A percentile compares a stretch with the other conserved stretches of the same genome.
These are phyloP conservation scores for Pinctada fucata DNA, from an alignment of 2,888 invertebrate genomes.

Conservation along the genomic window DNA sequence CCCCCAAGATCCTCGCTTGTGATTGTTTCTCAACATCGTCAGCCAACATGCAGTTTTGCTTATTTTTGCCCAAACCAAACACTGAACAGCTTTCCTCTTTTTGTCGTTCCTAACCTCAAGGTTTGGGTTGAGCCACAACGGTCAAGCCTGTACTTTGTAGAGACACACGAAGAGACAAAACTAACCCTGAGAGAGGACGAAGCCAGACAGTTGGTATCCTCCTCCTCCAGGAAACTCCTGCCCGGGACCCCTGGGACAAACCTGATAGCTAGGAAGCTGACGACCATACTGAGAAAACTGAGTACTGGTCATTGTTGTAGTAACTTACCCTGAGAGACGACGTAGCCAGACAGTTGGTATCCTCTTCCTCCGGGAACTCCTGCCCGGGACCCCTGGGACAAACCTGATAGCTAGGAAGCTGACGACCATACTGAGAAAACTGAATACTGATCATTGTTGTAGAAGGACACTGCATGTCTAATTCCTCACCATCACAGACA, in stretches of 20 bases:
- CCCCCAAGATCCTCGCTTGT: too few species aligned
- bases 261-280: slow-evolving; percentile 77
- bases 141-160: too few species aligned
- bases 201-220: slow-evolving; percentile 70
- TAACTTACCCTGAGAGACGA: slow-evolving; percentile 65
- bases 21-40: too few species aligned
- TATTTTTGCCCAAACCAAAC: too few species aligned
- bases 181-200: slow-evolving; percentile 67
- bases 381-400: slow-evolving; percentile 62
- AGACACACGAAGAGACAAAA: neutral
- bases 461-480: slow-evolving; percentile 91
- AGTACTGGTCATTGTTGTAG: slow-evolving; percentile 93
- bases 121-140: too few species aligned
- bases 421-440: slow-evolving; percentile 92
- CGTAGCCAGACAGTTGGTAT: slow-evolving; percentile 70
- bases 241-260: slow-evolving; percentile 67
- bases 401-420: slow-evolving; percentile 77
- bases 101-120: too few species aligned
- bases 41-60: too few species aligned
- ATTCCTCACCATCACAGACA: slow-evolving; percentile 93
- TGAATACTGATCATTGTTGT: slow-evolving; percentile 94
- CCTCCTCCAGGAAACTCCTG: slow-evolving; percentile 10
- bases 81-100: too few species aligned
- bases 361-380: slow-evolving; percentile 48
- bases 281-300: slow-evolving; percentile 94